Conservation (phyloP, 2,888 invertebrate genomes). For the Rhyacophila evoluta region DNA sequence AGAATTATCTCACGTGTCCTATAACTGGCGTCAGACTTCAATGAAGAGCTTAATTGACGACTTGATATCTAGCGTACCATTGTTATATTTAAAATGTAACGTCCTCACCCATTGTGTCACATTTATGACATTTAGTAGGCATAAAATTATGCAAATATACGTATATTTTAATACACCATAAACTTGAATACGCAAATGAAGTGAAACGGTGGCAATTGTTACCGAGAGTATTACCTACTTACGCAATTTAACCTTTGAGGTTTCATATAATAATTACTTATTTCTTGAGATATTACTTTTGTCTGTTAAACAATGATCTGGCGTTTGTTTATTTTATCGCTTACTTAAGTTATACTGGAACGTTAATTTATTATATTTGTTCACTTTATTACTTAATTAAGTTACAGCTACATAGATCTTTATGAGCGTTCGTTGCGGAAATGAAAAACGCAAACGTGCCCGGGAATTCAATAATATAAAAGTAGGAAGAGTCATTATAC, state of each 20-base stretch:
- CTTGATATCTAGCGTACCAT: too few species aligned
- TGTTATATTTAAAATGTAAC: too few species aligned
- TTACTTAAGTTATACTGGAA: not conserved
- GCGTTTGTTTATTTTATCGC: not conserved
- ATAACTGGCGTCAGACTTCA: too few species aligned
- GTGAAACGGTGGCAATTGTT: not conserved
- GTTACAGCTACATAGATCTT: not conserved
- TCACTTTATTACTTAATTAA: conserved; percentile 9
- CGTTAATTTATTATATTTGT: not conserved
- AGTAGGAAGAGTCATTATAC: not conserved
- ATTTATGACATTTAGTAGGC: not conserved
- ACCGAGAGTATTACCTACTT: not conserved
- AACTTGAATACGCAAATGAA: not conserved
- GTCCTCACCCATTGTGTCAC: not conserved
- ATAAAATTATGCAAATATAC: not conserved
- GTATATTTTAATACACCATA: not conserved
- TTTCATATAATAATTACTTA: not conserved
- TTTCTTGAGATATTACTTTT: not conserved
- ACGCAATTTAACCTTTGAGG: not conserved
- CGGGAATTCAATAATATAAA: not conserved
- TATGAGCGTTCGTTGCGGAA: not conserved
- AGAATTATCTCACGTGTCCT: too few species aligned
- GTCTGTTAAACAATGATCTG: not conserved
- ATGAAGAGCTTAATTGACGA: too few species aligned
- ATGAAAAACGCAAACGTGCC: not conserved